Percentiles rank a stretch among this genome's conserved stretches.
These are phyloP conservation scores for Cinclus mexicanus DNA, from an alignment of 2,113 vertebrate genomes.

Conservation along the genomic window DNA sequence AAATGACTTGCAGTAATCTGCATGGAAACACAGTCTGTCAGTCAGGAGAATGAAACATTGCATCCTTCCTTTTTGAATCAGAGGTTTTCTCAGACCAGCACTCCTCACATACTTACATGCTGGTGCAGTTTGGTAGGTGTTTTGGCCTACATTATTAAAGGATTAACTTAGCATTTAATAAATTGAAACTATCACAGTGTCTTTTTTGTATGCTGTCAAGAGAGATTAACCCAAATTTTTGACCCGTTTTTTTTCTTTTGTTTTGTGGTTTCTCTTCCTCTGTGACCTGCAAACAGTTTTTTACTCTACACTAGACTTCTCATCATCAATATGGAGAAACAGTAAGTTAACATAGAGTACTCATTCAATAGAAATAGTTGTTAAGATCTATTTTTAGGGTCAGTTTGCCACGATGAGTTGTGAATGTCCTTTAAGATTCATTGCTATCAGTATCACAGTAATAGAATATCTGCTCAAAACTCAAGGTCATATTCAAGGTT, in stretches of 20 bases:
- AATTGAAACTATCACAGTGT: neutral
- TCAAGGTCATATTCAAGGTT: neutral
- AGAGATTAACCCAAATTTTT: slow-evolving; percentile 40
- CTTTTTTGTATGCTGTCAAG: neutral
- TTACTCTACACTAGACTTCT: neutral
- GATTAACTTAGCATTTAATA: slow-evolving; percentile 9
- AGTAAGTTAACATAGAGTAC: neutral
- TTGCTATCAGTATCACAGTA: neutral
- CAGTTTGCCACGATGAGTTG: neutral
- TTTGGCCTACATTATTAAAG: neutral
- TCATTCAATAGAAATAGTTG: neutral
- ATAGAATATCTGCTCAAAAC: neutral
- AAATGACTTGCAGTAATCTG: neutral
- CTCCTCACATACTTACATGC: neutral
- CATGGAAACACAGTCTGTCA: neutral
- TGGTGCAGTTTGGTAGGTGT: neutral
- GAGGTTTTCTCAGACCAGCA: neutral
- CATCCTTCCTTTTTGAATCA: neutral
- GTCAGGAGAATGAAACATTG: neutral
- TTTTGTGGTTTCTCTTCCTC: neutral
- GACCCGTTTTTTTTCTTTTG: neutral
- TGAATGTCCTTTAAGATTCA: neutral
- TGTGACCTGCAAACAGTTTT: neutral
- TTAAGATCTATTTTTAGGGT: neutral
- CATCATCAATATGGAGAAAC: neutral